Evolutionary conservation across 2,888 invertebrate genomes (phyloP), one percentile per base, ranked within the genome.

Genomic region (Brachypterus glaber): DNA sequence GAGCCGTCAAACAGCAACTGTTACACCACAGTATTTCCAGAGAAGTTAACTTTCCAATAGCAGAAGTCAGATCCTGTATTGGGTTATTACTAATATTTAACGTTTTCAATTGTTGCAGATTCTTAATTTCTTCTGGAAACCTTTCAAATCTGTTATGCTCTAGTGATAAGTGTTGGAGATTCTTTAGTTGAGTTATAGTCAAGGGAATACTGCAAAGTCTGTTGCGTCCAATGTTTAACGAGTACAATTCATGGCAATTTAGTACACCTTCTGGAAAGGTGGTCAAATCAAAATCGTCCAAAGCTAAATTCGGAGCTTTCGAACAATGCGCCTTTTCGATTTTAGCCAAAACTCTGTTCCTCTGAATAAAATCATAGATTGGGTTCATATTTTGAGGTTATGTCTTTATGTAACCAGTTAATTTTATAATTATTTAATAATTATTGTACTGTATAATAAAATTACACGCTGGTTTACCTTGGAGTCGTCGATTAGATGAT

Each of bases 11-110:
- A 3, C 72, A 72, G 3, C 70, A 69, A 35, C 65, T 72, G 52
- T 81, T 80, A 54, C 79, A 77, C 80, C 80, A 80, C 48, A 81
- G 70, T 2, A 74, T 73, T 57, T 80, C 77, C 34, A 81, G 58
- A 45, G 69, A 69, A 27, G 68, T 70, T 31, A 81, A 62, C 31
- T 71, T 66, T 3, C 77, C 77, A 40, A 81, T 71, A 54, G 75
- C 73, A 7, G 71, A 69, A 18, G 76, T 73, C 36, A 81, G 59
- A 17, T 61, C 63, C 40, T 67, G 63, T 30, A 81, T 65, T 5
- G 74, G 74, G 58, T 81, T 81, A 51, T 79, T 77, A 57, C 79
- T 80, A 30, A 81, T 58, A 54, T 81, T 81, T 37, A 81, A 62
- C 48, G 73, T 73, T 29, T 74, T 71, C 27, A 81, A 63, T 41